Evolutionary conservation across 2,888 invertebrate genomes (phyloP).

Genomic region (Campoplex nolae): DNA sequence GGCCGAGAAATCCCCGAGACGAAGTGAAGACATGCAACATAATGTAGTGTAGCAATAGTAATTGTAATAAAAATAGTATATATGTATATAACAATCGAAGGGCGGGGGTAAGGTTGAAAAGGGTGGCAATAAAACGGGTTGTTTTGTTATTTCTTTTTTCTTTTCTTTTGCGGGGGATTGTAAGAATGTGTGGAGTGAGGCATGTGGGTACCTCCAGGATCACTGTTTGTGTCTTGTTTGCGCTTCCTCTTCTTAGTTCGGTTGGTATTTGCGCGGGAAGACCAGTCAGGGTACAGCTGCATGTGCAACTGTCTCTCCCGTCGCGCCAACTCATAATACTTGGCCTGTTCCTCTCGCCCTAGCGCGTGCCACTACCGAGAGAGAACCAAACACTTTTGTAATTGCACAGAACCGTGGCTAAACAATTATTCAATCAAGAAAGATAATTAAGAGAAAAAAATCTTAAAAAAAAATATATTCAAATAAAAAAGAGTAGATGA

Average conservation of each 20-base stretch:
- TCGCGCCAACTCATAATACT: constrained; percentile 99
- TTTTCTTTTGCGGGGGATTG: constrained; percentile 75
- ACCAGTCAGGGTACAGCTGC: constrained; percentile 99
- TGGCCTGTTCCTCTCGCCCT: constrained; percentile 99
- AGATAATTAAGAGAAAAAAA: constrained; percentile 71
- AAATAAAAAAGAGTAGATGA: constrained; percentile 21
- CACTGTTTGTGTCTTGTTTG: constrained; percentile 98
- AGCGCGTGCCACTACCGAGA: constrained; percentile 98
- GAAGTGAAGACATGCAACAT: constrained; percentile 83
- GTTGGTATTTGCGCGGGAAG: constrained; percentile 99
- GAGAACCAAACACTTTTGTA: constrained; percentile 83
- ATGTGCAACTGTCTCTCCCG: constrained; percentile 99
- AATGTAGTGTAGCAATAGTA: constrained; percentile 82
- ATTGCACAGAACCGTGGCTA: constrained; percentile 78
- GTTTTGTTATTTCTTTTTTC: constrained; percentile 53
- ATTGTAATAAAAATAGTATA: constrained; percentile 75
- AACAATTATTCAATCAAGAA: constrained; percentile 74
- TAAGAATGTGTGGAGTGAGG: constrained; percentile 84
- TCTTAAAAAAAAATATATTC: constrained; percentile 43
- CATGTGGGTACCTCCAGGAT: constrained; percentile 92
- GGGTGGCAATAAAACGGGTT: constrained; percentile 14
- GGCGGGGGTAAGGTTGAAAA: constrained; percentile 26
- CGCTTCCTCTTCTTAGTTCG: constrained; percentile 99
- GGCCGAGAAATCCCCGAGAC: constrained; percentile 81
- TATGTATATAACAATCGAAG: constrained; percentile 71